These are phyloP conservation scores for Acanthis flammea DNA, from an alignment of 2,797 vertebrate species.

Conservation along the genomic window DNA sequence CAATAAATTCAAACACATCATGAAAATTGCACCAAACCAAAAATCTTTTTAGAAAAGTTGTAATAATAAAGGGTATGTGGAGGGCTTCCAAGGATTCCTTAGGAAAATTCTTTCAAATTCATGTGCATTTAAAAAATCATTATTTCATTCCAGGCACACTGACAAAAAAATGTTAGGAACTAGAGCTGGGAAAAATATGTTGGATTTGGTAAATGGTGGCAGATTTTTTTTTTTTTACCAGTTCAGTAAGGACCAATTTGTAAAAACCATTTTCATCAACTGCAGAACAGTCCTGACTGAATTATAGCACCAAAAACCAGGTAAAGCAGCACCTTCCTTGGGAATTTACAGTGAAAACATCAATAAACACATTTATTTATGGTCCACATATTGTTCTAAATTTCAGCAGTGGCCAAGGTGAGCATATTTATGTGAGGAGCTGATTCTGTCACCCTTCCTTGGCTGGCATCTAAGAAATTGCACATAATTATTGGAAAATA, in stretches of 20 bases:
- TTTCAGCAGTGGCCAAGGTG: background rate
- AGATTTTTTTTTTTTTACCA: background rate
- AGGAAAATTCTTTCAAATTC: background rate
- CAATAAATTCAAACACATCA: background rate
- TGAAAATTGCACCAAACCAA: background rate
- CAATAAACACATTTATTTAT: background rate
- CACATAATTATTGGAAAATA: background rate
- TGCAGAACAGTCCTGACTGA: background rate
- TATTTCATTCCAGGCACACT: background rate
- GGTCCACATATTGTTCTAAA: background rate
- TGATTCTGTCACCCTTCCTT: background rate
- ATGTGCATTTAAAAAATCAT: background rate
- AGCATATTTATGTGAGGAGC: background rate
- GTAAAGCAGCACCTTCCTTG: background rate
- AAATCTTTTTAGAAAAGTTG: background rate
- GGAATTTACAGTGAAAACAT: background rate
- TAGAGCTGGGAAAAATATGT: constrained; percentile 3
- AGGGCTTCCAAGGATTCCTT: background rate
- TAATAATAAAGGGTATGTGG: background rate
- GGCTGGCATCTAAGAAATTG: background rate
- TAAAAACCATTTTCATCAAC: background rate
- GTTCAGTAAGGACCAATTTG: background rate
- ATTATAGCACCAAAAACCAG: background rate
- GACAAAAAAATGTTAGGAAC: background rate
- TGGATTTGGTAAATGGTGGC: background rate